Conservation (phyloP, 2,888 invertebrate genomes). For the Aspidiotus destructor region DNA sequence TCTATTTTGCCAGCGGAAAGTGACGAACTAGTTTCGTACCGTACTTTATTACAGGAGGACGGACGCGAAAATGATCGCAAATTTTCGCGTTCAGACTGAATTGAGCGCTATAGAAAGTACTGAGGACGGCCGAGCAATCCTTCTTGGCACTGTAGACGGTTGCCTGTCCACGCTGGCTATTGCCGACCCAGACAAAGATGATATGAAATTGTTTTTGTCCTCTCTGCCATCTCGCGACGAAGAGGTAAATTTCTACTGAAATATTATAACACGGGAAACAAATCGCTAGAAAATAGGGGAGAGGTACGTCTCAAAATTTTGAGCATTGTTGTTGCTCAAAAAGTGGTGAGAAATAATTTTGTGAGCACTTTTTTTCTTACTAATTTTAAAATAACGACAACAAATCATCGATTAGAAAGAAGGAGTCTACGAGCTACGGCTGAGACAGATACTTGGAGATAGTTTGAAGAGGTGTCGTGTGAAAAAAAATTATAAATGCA, state of each 20-base stretch:
- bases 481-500: too few species aligned
- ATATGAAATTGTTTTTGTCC: slow-evolving; percentile 54
- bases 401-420: too few species aligned
- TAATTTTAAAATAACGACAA: too few species aligned
- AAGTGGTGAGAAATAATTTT: too few species aligned
- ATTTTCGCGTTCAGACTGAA: slow-evolving; percentile 83
- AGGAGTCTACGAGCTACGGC: too few species aligned
- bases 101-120: slow-evolving; percentile 78
- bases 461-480: too few species aligned
- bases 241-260: slow-evolving; percentile 44
- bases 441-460: too few species aligned
- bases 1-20: neutral
- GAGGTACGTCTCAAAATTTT: too few species aligned
- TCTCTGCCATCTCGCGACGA: slow-evolving; percentile 62
- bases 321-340: too few species aligned
- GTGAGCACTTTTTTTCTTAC: too few species aligned
- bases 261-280: neutral
- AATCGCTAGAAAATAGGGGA: slow-evolving; percentile 23
- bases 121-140: slow-evolving; percentile 69
- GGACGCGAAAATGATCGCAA: slow-evolving; percentile 86
- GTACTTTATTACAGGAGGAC: slow-evolving; percentile 51
- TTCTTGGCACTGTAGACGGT: slow-evolving; percentile 86
- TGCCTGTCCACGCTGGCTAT: slow-evolving; percentile 82
- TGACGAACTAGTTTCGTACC: neutral
- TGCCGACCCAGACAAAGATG: slow-evolving; percentile 58